A percentile compares a stretch with the other conserved stretches of the same genome.
Conservation (phyloP, 2,113 vertebrate genomes). For the Dromiciops gliroides region DNA sequence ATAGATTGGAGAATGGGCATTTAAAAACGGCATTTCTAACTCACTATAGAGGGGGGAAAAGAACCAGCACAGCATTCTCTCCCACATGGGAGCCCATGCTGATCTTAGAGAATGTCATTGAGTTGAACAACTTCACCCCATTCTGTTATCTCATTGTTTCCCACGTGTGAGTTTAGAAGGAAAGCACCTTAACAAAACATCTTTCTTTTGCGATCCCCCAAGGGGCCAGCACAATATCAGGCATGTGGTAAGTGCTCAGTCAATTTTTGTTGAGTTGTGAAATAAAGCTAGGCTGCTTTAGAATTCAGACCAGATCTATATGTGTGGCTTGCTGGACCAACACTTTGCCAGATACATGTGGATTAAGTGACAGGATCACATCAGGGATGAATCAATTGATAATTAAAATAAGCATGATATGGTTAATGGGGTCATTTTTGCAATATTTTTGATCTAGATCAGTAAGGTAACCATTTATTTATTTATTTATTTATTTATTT, state of each 20-base stretch:
- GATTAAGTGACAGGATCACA: conserved; percentile 61
- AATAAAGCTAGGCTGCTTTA: background rate
- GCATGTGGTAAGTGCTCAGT: background rate
- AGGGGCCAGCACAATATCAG: background rate
- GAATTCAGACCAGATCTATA: conserved; percentile 9
- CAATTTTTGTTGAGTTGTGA: background rate
- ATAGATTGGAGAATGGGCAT: conserved; percentile 74
- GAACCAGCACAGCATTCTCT: conserved; percentile 44
- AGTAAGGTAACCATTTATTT: conserved; percentile 41
- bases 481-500: too few species aligned
- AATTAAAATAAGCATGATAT: conserved; percentile 67
- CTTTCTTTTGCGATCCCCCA: background rate
- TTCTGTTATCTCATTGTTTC: conserved; percentile 48
- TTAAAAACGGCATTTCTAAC: conserved; percentile 63
- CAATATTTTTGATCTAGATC: conserved; percentile 64
- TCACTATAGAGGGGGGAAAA: conserved; percentile 56
- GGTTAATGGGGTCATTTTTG: conserved; percentile 58
- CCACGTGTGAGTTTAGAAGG: conserved; percentile 19
- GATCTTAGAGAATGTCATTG: conserved; percentile 60
- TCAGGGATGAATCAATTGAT: conserved; percentile 59
- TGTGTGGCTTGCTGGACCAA: conserved; percentile 6
- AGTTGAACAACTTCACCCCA: conserved; percentile 41
- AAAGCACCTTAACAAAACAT: background rate
- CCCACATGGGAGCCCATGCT: conserved; percentile 56
- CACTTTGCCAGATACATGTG: conserved; percentile 19